Evolutionary conservation across 2,797 vertebrate species (phyloP).

Genomic region (Parotocinclus haroldoi): DNA sequence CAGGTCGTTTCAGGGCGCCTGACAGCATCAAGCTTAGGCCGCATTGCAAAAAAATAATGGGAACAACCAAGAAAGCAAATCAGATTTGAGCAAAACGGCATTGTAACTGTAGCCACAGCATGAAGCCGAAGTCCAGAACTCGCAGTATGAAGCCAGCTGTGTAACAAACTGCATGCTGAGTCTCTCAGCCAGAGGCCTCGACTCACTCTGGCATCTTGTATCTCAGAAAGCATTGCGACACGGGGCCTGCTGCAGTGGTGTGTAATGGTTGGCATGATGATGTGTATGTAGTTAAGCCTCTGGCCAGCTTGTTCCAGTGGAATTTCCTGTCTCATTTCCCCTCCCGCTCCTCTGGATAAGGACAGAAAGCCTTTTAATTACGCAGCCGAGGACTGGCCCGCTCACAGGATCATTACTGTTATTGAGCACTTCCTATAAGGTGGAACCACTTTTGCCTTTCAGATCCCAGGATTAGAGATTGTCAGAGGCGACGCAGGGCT

Average conservation of each 20-base stretch:
- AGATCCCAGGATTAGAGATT: slow-evolving; percentile 43
- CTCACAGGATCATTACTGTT: slow-evolving; percentile 76
- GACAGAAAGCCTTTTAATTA: slow-evolving; percentile 78
- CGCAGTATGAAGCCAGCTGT: not conserved
- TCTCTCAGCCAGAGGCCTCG: slow-evolving; percentile 22
- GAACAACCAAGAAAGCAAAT: too few relatives aligned
- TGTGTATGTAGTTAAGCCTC: slow-evolving; percentile 63
- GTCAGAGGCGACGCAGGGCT: slow-evolving; percentile 28
- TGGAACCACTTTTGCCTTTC: slow-evolving; percentile 54
- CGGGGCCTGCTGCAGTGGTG: slow-evolving; percentile 50
- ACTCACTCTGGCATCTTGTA: slow-evolving; percentile 38
- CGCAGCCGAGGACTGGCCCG: slow-evolving; percentile 63
- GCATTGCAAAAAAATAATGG: too few relatives aligned
- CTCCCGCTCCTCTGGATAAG: slow-evolving; percentile 48
- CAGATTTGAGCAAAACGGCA: too few relatives aligned
- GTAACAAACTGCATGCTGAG: slow-evolving; percentile 16
- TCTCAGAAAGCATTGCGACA: slow-evolving; percentile 45
- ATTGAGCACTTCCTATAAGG: slow-evolving; percentile 78
- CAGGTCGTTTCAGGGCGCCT: too few relatives aligned
- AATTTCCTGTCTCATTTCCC: slow-evolving; percentile 79
- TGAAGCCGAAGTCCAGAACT: too few relatives aligned
- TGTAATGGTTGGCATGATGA: slow-evolving; percentile 59
- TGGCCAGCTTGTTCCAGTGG: slow-evolving; percentile 71
- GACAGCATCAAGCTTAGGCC: too few relatives aligned
- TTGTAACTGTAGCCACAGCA: too few relatives aligned